Percentiles rank a stretch among this genome's conserved stretches.
phyloP scores from a whole-genome alignment of 2,797 vertebrate genomes.

The Sus cebifrons region DNA sequence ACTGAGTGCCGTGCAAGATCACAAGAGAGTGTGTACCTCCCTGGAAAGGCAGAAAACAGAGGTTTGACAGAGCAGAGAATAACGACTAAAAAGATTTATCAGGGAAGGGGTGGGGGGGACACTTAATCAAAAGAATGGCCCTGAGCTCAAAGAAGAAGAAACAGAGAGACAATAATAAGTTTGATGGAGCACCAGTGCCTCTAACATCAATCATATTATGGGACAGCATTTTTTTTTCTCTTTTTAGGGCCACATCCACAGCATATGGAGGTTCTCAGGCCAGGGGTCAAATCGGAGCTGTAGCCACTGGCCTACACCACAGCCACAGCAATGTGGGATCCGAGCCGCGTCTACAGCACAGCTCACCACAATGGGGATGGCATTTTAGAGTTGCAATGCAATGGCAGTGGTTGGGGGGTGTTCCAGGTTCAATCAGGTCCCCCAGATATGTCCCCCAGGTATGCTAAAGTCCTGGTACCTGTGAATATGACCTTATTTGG shows the following conservation, averaged over 20 bases:
- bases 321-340: no score
- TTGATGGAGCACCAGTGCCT: accelerated
- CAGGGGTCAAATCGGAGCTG: no score
- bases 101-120: no score
- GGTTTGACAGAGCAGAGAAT: background rate
- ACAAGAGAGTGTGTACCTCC: background rate
- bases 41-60: background rate
- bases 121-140: background rate
- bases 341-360: no score
- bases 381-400: background rate
- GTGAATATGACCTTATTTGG: background rate
- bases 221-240: no score
- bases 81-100: background rate
- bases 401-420: accelerated
- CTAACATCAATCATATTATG: no score
- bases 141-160: background rate
- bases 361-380: no score
- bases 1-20: accelerated
- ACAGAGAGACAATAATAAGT: background rate
- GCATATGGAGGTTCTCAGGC: no score
- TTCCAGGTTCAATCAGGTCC: accelerated
- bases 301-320: no score
- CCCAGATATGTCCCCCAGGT: background rate
- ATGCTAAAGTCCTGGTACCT: background rate
- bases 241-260: no score